Evolutionary conservation across 2,888 invertebrate species (phyloP), one percentile per base, ranked within the genome.

Genomic region (Rhodophaea formosa): DNA sequence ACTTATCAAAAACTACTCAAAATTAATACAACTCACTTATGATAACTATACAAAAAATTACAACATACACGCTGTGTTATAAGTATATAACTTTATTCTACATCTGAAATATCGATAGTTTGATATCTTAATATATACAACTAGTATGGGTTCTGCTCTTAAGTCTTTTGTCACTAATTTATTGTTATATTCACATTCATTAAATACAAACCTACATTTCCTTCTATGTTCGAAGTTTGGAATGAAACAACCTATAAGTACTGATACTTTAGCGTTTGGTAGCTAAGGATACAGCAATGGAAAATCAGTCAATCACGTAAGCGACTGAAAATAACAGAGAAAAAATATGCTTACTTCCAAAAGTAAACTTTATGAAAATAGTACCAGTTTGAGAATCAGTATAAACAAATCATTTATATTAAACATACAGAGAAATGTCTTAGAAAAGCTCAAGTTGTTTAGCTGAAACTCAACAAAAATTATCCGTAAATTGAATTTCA

Each of bases 1-100:
- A 88, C 86, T 88, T 90, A 90, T 90, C 87, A 90, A 91, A 91
- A 91, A 88, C 91, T 91, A 90, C 91, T 74, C 77, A 74, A 86
- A 86, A 82, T 80, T 69, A 86, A 81, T 79, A 83, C 74, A 80
- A 79, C 65, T 79, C 72, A 82, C 83, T 83, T 86, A 84, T 82
- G 84, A 69, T 82, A 86, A 86, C 80, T 85, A 80, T 90, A 88
- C 86, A 88, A 84, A 86, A 83, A 84, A 84, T 83, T 86, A 86
- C 86, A 87, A 88, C 84, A 76, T 79, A 80, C 74, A 74, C 72
- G 72, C 74, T 76, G 74, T 78, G 23, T 72, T 72, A 75, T 80
- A 73, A 16, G 12, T 39, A 35, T 35, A 77, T 68, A 72, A 69
- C 58, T 62, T 70, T 69, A 71, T 63, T 61, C 77, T 80, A 80